Conservation (phyloP, 2,113 vertebrate genomes). For the Microtus richardsoni region DNA sequence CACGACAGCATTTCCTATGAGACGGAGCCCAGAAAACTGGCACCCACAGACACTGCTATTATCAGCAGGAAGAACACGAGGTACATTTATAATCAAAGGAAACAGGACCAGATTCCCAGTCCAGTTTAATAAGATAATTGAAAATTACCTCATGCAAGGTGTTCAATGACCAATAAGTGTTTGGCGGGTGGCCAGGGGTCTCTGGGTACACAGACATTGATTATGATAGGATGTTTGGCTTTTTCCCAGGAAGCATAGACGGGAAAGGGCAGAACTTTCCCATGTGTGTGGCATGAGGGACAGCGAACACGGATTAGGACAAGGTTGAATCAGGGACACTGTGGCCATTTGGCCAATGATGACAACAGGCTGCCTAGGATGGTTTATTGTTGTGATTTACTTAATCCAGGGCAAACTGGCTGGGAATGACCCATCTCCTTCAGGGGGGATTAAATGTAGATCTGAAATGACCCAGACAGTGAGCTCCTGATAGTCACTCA, state of each 20-base stretch:
- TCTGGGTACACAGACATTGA: constrained; percentile 67
- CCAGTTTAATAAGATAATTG: constrained; percentile 81
- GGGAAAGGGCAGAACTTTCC: constrained; percentile 46
- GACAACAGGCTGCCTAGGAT: neutral
- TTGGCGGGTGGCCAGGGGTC: constrained; percentile 75
- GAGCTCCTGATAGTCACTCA: neutral
- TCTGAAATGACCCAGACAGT: neutral
- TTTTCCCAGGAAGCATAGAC: constrained; percentile 70
- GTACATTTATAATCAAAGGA: constrained; percentile 74
- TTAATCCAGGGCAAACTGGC: neutral
- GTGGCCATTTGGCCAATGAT: constrained; percentile 4
- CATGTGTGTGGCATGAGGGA: neutral
- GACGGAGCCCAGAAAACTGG: constrained; percentile 62
- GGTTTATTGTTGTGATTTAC: neutral
- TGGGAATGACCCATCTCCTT: neutral
- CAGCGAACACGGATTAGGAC: neutral
- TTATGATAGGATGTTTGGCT: constrained; percentile 78
- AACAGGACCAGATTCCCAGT: constrained; percentile 64
- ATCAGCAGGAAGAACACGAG: constrained; percentile 69
- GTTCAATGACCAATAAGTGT: constrained; percentile 81
- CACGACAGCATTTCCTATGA: constrained; percentile 66
- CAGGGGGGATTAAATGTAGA: neutral
- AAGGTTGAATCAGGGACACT: constrained; percentile 47
- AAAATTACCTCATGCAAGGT: constrained; percentile 84
- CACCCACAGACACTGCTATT: constrained; percentile 45